phyloP scores from a whole-genome alignment of 1,140 invertebrate species.

The Stegodyphus dumicola region DNA sequence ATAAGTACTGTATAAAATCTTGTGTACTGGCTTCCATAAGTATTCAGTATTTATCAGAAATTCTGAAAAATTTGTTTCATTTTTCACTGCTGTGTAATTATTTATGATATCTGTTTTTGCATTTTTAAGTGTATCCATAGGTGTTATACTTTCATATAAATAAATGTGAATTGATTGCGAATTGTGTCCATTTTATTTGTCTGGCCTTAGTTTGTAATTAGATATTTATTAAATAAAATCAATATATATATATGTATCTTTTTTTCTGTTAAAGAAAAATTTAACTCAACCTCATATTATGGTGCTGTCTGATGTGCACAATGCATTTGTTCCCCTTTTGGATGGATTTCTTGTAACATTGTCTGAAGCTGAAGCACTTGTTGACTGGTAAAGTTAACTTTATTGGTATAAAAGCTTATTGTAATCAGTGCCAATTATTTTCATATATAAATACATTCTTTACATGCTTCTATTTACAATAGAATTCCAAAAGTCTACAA shows the following conservation, averaged over 20 bases:
- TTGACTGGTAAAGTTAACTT: slow-evolving; percentile 74
- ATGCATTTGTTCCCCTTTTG: slow-evolving; percentile 97
- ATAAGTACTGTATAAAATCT: too few relatives aligned
- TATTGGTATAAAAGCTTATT: neutral
- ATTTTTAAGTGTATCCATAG: too few relatives aligned
- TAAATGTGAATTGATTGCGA: too few relatives aligned
- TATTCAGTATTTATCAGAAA: too few relatives aligned
- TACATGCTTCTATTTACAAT: neutral
- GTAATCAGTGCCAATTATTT: neutral
- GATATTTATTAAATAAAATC: too few relatives aligned
- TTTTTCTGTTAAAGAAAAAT: slow-evolving; percentile 71
- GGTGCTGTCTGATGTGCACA: slow-evolving; percentile 93
- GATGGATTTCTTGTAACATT: slow-evolving; percentile 93
- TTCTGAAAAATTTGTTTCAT: too few relatives aligned
- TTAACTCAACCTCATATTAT: slow-evolving; percentile 95
- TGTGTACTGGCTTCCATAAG: too few relatives aligned
- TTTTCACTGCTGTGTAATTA: too few relatives aligned
- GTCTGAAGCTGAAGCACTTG: slow-evolving; percentile 85
- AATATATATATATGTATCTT: neutral
- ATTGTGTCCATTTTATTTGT: too few relatives aligned
- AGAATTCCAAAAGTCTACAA: neutral
- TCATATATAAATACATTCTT: neutral
- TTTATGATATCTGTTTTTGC: too few relatives aligned
- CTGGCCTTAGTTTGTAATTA: too few relatives aligned
- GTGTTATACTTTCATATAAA: too few relatives aligned